Percentiles rank a stretch among this genome's conserved stretches.
phyloP scores from a whole-genome alignment of 2,888 invertebrate species.

The Stomorhina lunata region DNA sequence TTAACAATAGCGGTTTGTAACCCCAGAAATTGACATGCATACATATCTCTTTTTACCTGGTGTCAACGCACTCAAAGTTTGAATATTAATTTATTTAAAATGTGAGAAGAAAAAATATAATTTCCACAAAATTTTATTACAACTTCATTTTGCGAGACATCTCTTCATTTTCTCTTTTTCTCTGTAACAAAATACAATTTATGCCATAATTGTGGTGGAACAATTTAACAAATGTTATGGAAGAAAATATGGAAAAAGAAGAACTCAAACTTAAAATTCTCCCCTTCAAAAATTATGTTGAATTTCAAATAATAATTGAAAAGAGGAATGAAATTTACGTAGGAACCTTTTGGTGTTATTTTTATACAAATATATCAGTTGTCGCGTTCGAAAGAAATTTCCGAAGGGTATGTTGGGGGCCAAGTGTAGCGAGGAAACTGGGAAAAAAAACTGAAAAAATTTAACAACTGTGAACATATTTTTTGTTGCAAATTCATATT shows the following conservation, averaged over 20 bases:
- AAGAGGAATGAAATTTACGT: neutral
- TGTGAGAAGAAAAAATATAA: neutral
- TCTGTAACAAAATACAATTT: slow-evolving; percentile 15
- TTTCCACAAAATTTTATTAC: slow-evolving; percentile 19
- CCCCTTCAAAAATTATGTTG: slow-evolving; percentile 5
- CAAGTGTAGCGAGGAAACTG: neutral
- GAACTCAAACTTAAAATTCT: neutral
- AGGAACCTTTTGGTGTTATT: slow-evolving; percentile 21
- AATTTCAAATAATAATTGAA: slow-evolving; percentile 43
- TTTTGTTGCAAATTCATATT: neutral
- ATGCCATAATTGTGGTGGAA: slow-evolving; percentile 30
- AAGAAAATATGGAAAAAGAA: neutral
- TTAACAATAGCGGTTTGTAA: slow-evolving; percentile 16
- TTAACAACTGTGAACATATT: too few species aligned
- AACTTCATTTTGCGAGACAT: slow-evolving; percentile 2
- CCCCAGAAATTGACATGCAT: neutral
- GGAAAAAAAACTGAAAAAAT: neutral
- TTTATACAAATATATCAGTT: slow-evolving; percentile 29
- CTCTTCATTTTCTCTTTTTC: too few species aligned
- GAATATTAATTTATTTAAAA: slow-evolving; percentile 30
- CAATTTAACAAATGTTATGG: neutral
- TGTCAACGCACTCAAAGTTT: too few species aligned
- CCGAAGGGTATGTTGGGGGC: neutral
- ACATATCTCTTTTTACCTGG: neutral
- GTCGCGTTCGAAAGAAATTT: neutral